Percentiles rank a stretch among this genome's conserved stretches.
These are phyloP conservation scores for Polyploca ridens DNA, from an alignment of 2,888 invertebrate genomes.

Conservation along the genomic window DNA sequence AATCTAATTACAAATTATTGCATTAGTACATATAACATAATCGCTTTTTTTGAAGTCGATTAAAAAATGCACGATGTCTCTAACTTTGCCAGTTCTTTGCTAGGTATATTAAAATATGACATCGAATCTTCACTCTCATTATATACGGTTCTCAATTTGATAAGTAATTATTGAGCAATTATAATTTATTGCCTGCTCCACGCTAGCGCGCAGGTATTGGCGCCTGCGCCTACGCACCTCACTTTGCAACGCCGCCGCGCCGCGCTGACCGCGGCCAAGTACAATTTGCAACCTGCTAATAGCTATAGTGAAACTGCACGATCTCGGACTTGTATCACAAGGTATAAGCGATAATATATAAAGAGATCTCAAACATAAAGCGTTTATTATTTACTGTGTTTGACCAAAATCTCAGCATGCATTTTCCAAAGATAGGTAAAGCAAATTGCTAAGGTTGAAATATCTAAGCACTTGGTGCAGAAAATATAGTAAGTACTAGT, in stretches of 20 bases:
- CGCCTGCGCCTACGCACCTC: slow-evolving; percentile 71
- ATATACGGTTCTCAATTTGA: slow-evolving; percentile 27
- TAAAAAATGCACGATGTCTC: no score
- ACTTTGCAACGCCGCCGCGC: slow-evolving; percentile 38
- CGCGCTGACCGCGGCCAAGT: slow-evolving; percentile 38
- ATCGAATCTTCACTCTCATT: not conserved
- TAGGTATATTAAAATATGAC: no score
- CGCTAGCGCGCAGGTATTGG: slow-evolving; percentile 31
- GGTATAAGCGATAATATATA: slow-evolving; percentile 8
- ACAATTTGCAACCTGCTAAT: slow-evolving; percentile 81
- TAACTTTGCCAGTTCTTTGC: no score
- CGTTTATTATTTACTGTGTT: no score
- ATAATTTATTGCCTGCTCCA: slow-evolving; percentile 32
- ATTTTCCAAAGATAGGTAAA: no score
- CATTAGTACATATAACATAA: no score
- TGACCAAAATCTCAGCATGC: no score
- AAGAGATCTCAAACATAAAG: no score
- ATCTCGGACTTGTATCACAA: slow-evolving; percentile 29
- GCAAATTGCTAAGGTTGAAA: no score
- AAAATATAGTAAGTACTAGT: no score
- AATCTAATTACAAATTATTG: not conserved
- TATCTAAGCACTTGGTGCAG: no score
- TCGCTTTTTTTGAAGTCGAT: no score
- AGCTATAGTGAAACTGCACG: slow-evolving; percentile 52
- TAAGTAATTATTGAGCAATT: slow-evolving; percentile 41